Evolutionary conservation across 2,888 invertebrate species (phyloP).

Genomic region (Hylaea fasciaria): DNA sequence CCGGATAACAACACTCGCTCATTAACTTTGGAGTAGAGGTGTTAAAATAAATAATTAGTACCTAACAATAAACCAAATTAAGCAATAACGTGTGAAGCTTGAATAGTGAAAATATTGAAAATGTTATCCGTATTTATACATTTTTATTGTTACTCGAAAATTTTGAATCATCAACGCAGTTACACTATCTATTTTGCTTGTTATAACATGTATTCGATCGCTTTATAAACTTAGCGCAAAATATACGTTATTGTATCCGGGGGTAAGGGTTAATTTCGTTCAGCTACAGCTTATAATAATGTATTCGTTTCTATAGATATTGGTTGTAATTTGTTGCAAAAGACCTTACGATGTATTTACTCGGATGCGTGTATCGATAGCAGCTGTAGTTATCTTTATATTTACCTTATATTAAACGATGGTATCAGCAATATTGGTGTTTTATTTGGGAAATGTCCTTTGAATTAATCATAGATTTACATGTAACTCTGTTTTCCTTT

Average conservation of each 20-base stretch:
- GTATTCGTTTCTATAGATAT: conserved; percentile 1
- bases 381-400: conserved; percentile 33
- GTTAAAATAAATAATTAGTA: too few relatives aligned
- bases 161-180: conserved; percentile 1
- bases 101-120: background rate
- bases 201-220: conserved; percentile 30
- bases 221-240: conserved; percentile 35
- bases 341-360: background rate
- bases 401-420: conserved; percentile 39
- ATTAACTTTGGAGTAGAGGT: background rate
- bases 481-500: too few relatives aligned
- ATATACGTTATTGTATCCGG: conserved; percentile 43
- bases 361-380: conserved; percentile 32
- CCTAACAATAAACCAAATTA: too few relatives aligned
- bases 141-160: background rate
- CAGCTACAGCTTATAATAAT: conserved; percentile 7
- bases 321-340: conserved; percentile 6
- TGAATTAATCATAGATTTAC: too few relatives aligned
- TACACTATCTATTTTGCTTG: conserved; percentile 3
- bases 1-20: conserved; percentile 17
- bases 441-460: conserved; percentile 2
- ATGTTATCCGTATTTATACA: too few relatives aligned
- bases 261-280: conserved; percentile 39
- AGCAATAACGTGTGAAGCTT: background rate
- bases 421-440: conserved; percentile 27